phyloP scores from a whole-genome alignment of 2,888 invertebrate species.

The Hemicrepidius hirtus region DNA sequence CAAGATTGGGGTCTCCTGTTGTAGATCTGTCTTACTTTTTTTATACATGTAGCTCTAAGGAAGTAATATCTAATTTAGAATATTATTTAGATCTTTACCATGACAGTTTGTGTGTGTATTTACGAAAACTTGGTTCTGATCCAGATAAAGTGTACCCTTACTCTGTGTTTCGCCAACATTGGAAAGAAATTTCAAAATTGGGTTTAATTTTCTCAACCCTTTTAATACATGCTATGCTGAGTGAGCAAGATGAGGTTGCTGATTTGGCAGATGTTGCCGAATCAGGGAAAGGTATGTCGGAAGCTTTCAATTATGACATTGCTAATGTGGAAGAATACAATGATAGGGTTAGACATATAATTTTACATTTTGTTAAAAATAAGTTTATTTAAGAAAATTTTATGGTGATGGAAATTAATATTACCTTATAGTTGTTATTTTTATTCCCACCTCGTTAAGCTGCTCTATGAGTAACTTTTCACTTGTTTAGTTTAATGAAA shows the following conservation, averaged over 20 bases:
- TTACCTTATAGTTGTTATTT: not conserved
- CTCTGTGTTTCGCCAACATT: slow-evolving; percentile 57
- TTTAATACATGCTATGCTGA: slow-evolving; percentile 54
- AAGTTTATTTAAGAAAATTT: slow-evolving; percentile 42
- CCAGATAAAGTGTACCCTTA: slow-evolving; percentile 62
- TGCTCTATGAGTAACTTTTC: too few species aligned
- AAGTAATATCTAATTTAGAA: slow-evolving; percentile 62
- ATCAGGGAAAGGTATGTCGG: slow-evolving; percentile 34
- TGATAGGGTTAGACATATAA: slow-evolving; percentile 44
- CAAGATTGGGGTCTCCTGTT: slow-evolving; percentile 58
- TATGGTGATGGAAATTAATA: not conserved
- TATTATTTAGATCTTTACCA: slow-evolving; percentile 64
- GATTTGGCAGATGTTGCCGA: slow-evolving; percentile 50
- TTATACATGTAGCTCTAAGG: slow-evolving; percentile 62
- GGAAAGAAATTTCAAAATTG: slow-evolving; percentile 45
- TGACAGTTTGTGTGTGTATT: slow-evolving; percentile 58
- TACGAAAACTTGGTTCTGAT: slow-evolving; percentile 60
- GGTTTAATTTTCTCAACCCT: slow-evolving; percentile 54
- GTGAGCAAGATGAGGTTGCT: slow-evolving; percentile 49
- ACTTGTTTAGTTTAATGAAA: too few species aligned
- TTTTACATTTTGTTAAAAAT: slow-evolving; percentile 49
- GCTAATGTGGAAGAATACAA: slow-evolving; percentile 52
- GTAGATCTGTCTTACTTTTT: slow-evolving; percentile 66
- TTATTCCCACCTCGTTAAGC: too few species aligned
- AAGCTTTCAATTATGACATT: slow-evolving; percentile 42